Percentiles rank a stretch among this genome's conserved stretches.
phyloP scores from a whole-genome alignment of 2,888 invertebrate species.

The Aspidiotus destructor region DNA sequence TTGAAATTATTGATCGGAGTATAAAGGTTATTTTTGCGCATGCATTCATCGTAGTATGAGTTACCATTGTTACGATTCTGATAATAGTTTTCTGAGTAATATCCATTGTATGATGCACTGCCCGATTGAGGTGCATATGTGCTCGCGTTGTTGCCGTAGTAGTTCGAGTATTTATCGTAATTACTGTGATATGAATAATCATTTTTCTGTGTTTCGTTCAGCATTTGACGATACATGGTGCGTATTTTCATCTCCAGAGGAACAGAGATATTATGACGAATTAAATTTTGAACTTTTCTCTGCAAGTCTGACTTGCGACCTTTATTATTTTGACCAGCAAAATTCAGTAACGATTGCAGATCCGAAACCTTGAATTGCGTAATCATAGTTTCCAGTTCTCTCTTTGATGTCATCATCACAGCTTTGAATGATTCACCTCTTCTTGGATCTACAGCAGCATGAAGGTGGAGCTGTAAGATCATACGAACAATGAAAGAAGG shows the following conservation, averaged over 20 bases:
- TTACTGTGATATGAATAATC: not conserved
- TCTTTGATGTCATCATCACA: constrained; percentile 9
- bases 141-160: not conserved
- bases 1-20: not conserved
- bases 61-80: not conserved
- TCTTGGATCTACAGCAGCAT: too few species aligned
- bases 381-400: constrained; percentile 16
- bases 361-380: constrained; percentile 21
- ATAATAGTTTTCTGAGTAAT: not conserved
- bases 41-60: not conserved
- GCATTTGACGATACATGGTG: constrained; percentile 10
- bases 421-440: not conserved
- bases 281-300: constrained; percentile 19
- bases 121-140: not conserved
- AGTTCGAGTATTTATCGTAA: constrained; percentile 14
- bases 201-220: not conserved
- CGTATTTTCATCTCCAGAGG: constrained; percentile 13
- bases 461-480: too few species aligned
- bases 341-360: constrained; percentile 14
- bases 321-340: constrained; percentile 17
- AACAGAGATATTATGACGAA: not conserved
- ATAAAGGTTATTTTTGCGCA: not conserved
- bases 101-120: not conserved
- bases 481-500: too few species aligned
- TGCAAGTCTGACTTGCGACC: constrained; percentile 17